phyloP scores from a whole-genome alignment of 2,797 vertebrate genomes.

The Eospalax fontanierii region DNA sequence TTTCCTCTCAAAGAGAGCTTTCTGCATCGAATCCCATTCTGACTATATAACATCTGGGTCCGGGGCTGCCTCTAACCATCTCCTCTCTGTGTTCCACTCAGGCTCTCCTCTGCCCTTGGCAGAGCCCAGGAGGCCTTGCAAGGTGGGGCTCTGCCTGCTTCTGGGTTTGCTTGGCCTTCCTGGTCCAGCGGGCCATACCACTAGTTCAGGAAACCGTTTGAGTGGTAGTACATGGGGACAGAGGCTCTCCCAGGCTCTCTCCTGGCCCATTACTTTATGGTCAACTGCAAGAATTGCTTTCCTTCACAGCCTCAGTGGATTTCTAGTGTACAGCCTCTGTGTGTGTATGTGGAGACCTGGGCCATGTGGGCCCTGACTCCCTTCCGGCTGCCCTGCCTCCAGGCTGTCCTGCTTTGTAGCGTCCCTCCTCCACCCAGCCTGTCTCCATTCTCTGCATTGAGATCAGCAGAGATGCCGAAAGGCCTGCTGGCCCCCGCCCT shows the following conservation, averaged over 20 bases:
- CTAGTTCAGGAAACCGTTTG: not conserved
- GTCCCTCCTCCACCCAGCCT: not conserved
- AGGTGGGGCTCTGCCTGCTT: not conserved
- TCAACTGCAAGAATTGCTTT: not conserved
- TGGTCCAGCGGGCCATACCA: rapidly evolving
- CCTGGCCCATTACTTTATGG: not conserved
- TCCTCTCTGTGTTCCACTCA: not conserved
- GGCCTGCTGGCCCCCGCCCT: not conserved
- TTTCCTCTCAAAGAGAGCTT: not conserved
- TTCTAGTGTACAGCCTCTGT: not conserved
- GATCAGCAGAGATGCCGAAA: not conserved
- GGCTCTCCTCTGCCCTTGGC: not conserved
- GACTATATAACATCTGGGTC: not conserved
- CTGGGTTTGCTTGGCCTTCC: not conserved
- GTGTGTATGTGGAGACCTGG: not conserved
- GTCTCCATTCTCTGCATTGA: not conserved
- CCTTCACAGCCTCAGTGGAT: not conserved
- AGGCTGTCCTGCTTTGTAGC: not conserved
- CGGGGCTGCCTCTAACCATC: not conserved
- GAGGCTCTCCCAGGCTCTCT: not conserved
- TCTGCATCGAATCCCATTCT: not conserved
- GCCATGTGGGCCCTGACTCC: not conserved
- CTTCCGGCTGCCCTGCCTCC: not conserved
- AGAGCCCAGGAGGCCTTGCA: not conserved
- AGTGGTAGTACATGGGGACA: not conserved